phyloP scores from a whole-genome alignment of 2,888 invertebrate species.

The Sarcophaga carnaria region DNA sequence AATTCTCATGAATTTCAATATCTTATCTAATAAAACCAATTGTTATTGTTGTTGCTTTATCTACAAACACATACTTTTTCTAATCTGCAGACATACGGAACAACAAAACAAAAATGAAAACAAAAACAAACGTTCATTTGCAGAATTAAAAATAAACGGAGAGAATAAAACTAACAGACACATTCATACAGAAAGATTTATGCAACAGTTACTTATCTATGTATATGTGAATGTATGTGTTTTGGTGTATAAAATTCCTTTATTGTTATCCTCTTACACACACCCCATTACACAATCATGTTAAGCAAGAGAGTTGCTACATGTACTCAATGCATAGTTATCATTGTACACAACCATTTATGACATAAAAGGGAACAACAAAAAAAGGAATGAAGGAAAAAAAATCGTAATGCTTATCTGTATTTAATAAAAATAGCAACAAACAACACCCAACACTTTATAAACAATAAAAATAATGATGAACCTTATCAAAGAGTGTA shows the following conservation, averaged over 20 bases:
- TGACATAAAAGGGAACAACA: no score
- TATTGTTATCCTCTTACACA: neutral
- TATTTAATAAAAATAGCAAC: neutral
- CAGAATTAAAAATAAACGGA: neutral
- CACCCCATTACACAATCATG: neutral
- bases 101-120: neutral
- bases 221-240: no score
- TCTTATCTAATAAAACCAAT: conserved; percentile 35
- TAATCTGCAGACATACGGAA: neutral
- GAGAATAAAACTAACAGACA: conserved; percentile 4
- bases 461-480: conserved; percentile 47
- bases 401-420: conserved; percentile 32
- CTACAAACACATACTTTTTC: neutral
- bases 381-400: no score
- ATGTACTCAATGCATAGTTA: no score
- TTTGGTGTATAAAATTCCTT: neutral
- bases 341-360: no score
- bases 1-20: conserved; percentile 17
- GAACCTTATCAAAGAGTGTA: conserved; percentile 37
- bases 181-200: conserved; percentile 26
- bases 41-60: neutral
- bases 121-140: neutral
- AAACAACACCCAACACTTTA: conserved; percentile 37
- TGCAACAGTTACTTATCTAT: conserved; percentile 37
- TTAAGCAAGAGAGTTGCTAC: neutral